Conservation (phyloP, 2,113 vertebrate species). For the Leiothrix lutea region DNA sequence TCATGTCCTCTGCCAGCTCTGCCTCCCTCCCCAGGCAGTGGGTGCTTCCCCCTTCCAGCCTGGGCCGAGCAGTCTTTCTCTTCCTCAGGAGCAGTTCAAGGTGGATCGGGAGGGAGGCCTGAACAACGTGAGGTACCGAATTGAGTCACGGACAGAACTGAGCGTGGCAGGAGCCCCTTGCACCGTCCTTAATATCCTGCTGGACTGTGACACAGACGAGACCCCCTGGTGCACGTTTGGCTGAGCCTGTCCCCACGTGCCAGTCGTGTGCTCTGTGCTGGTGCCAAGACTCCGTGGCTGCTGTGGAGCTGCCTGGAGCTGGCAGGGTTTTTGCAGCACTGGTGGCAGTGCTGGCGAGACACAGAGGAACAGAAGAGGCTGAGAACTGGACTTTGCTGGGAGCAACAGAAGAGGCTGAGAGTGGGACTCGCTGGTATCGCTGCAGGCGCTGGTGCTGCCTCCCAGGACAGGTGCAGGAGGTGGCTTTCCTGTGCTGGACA, state of each 20-base stretch:
- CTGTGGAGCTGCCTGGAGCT: neutral
- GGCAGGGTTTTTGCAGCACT: neutral
- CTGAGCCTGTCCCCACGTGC: slow-evolving; percentile 2
- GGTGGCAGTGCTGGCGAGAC: neutral
- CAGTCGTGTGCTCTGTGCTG: neutral
- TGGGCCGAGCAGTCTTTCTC: neutral
- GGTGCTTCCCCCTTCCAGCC: neutral
- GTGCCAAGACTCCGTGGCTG: neutral
- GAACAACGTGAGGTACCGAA: slow-evolving; percentile 84
- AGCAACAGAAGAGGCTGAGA: neutral
- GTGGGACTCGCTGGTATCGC: rapidly evolving
- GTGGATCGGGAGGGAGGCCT: slow-evolving; percentile 92
- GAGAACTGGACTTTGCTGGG: neutral
- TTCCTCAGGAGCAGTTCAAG: slow-evolving; percentile 91
- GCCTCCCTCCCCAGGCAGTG: neutral
- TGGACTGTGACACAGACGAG: slow-evolving; percentile 86
- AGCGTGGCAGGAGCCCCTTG: slow-evolving; percentile 88
- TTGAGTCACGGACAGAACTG: slow-evolving; percentile 85
- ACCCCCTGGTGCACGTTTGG: slow-evolving; percentile 91
- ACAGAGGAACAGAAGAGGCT: neutral
- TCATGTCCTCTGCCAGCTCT: neutral
- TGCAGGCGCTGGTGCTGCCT: neutral
- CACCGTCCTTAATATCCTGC: slow-evolving; percentile 83
- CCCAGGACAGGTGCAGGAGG: neutral
- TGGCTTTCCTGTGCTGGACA: neutral